These are phyloP conservation scores for Cottus gobio DNA, from an alignment of 2,113 vertebrate genomes.

Conservation along the genomic window DNA sequence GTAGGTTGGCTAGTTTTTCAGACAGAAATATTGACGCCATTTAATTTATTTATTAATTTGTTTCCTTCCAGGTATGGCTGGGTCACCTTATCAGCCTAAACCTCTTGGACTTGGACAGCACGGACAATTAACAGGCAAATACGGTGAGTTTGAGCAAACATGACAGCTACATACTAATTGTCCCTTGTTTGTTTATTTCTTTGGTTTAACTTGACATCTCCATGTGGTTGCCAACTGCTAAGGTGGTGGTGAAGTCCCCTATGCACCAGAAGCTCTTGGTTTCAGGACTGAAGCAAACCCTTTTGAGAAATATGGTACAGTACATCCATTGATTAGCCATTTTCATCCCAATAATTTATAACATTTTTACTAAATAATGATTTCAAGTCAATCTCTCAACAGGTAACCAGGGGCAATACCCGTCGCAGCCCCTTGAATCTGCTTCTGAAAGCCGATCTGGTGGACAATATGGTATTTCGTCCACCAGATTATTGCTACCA, in stretches of 20 bases:
- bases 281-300: conserved; percentile 51
- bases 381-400: neutral
- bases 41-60: neutral
- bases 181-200: neutral
- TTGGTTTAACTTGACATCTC: conserved; percentile 2
- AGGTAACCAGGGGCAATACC: conserved; percentile 62
- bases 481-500: too few species aligned
- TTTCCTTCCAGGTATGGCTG: conserved; percentile 40
- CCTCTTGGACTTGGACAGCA: conserved; percentile 32
- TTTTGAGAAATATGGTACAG: conserved; percentile 65
- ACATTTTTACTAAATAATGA: neutral
- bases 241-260: conserved; percentile 55
- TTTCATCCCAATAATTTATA: too few species aligned
- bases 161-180: neutral
- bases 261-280: conserved; percentile 53
- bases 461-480: conserved; percentile 33
- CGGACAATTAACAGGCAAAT: conserved; percentile 40
- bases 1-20: neutral
- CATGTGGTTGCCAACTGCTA: conserved; percentile 11
- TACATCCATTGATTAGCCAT: neutral
- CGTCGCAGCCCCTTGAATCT: conserved; percentile 58
- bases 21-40: neutral
- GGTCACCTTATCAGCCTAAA: conserved; percentile 54
- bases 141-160: conserved; percentile 57
- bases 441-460: conserved; percentile 56